These are phyloP conservation scores for Morphnarchus princeps DNA, from an alignment of 2,113 vertebrate genomes.

Conservation along the genomic window DNA sequence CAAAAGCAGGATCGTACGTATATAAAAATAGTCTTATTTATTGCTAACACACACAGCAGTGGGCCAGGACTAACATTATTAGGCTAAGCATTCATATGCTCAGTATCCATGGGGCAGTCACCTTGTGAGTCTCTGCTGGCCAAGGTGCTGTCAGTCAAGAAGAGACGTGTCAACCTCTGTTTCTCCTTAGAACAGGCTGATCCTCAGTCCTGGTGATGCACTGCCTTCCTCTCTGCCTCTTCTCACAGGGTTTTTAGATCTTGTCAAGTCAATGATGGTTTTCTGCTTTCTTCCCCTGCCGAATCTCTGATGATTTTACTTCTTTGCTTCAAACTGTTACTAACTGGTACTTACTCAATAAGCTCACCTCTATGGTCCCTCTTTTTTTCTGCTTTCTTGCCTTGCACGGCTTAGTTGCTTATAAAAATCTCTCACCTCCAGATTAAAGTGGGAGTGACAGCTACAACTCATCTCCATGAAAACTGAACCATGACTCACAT, in stretches of 20 bases:
- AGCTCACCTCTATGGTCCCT: background rate
- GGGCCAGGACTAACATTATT: background rate
- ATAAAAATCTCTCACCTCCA: background rate
- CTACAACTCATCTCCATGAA: background rate
- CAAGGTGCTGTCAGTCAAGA: slow-evolving; percentile 23
- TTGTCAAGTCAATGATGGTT: background rate
- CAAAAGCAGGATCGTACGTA: background rate
- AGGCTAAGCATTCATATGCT: slow-evolving; percentile 28
- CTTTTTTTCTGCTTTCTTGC: background rate
- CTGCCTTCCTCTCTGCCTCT: background rate
- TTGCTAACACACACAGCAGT: background rate
- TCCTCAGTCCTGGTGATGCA: background rate
- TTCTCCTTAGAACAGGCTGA: background rate
- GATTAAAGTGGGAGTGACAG: background rate
- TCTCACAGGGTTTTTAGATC: background rate
- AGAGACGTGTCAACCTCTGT: background rate
- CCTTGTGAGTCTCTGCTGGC: background rate
- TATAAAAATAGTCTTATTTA: background rate
- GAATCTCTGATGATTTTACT: background rate
- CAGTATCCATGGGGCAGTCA: background rate
- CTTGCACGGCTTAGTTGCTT: background rate
- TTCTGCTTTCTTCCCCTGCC: background rate
- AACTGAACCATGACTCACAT: background rate
- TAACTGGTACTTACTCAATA: background rate
- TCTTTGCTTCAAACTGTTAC: background rate